Base-by-base conservation (phyloP, 2,888 invertebrate genomes). In the Ctenicera cuprea region DNA sequence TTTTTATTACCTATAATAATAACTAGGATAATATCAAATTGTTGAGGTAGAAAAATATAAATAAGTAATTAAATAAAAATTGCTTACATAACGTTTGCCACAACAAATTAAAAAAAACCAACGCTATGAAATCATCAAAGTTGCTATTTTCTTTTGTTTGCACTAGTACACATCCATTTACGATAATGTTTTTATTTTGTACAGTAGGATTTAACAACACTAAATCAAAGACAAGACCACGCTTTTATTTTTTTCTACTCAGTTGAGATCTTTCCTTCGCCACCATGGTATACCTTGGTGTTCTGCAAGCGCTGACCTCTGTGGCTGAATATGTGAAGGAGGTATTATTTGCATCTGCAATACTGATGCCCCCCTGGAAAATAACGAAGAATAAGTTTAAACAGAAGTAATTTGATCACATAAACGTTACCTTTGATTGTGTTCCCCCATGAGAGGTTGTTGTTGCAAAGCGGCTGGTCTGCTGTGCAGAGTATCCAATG, bases 251-350 rank as follows among this genome's bases (percentile, higher is more conserved):
- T 26, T 26, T 3, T 26, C 26, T 18, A 11, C 20, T 63, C 63
- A 73, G 3, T 57, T 79, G 38, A 84, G 79, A 79, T 86, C 86
- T 77, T 85, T 83, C 66, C 88, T 80, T 79, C 87, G 82, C 88
- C 87, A 88, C 87, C 88, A 88, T 0, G 87, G 87, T 41, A 87
- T 85, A 9, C 88, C 88, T 72, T 86, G 86, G 76, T 87, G 83
- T 45, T 87, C 86, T 26, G 80, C 73, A 12, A 77, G 22, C 8
- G 59, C 45, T 41, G 48, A 38, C 26, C 59, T 61, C 66, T 71
- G 71, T 9, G 71, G 52, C 22, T 64, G 63, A 26, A 52, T 14
- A 16, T 45, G 54, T 0, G 43, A 4, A 41, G 61, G 63, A 14
- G 71, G 38, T n/a, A n/a, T n/a, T 50, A 41, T 20, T 26, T 62